Evolutionary conservation across 2,888 invertebrate genomes (phyloP).

Genomic region (Stictocephala bisonia): DNA sequence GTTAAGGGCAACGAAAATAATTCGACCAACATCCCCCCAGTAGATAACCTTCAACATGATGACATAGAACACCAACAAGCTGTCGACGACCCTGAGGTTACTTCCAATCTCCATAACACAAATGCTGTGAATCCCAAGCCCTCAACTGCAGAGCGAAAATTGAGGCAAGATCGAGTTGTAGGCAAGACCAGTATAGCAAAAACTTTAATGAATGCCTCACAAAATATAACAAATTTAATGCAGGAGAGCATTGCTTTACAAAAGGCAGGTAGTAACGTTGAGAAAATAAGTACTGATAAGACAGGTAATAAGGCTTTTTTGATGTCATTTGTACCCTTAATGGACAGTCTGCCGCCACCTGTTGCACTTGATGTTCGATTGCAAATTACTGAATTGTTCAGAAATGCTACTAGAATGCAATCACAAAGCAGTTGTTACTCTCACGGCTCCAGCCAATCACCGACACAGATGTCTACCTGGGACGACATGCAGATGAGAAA

Average conservation of each 20-base stretch:
- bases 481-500: not conserved
- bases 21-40: conserved; percentile 14
- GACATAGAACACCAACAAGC: not conserved
- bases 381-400: conserved; percentile 2
- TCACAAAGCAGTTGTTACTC: not conserved
- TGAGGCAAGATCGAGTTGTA: conserved; percentile 3
- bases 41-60: not conserved
- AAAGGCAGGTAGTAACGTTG: not conserved
- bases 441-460: conserved; percentile 1
- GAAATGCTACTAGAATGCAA: not conserved
- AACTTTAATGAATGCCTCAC: not conserved
- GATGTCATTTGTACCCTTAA: conserved; percentile 22
- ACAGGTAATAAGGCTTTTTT: conserved; percentile 29
- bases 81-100: not conserved
- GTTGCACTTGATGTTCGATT: conserved; percentile 2
- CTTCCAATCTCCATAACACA: too few relatives aligned
- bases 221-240: conserved; percentile 15
- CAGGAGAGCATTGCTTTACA: conserved; percentile 25
- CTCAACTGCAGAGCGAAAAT: not conserved
- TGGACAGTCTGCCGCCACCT: conserved; percentile 28
- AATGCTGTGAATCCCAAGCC: not conserved
- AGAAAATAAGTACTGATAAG: not conserved
- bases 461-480: not conserved
- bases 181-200: conserved; percentile 3
- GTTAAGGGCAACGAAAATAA: conserved; percentile 11